A percentile compares a stretch with the other conserved stretches of the same genome.
These are phyloP conservation scores for Lepidothrix coronata DNA, from an alignment of 2,113 vertebrate species.

Conservation along the genomic window DNA sequence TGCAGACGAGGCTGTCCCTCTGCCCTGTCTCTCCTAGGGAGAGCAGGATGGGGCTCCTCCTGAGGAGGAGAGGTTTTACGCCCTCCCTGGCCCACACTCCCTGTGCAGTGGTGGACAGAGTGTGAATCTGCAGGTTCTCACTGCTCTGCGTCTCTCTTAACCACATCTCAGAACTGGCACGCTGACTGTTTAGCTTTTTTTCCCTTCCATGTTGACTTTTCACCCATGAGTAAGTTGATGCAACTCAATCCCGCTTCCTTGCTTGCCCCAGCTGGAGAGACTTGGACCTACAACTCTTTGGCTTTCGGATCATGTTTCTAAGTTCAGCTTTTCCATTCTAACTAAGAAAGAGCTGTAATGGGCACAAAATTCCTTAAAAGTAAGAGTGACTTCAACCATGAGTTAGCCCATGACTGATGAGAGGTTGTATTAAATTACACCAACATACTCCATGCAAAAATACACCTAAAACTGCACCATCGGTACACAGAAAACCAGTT, in stretches of 20 bases:
- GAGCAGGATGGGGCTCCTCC: background rate
- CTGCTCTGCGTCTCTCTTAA: background rate
- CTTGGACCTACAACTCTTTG: background rate
- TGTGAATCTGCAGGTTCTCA: background rate
- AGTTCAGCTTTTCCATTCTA: background rate
- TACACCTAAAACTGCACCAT: rapidly evolving
- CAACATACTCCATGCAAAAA: background rate
- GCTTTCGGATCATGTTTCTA: background rate
- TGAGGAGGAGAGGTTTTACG: background rate
- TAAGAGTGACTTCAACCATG: background rate
- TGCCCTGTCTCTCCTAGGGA: background rate
- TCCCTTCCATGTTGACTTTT: background rate
- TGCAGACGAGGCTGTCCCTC: no score
- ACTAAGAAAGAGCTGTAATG: background rate
- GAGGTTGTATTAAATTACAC: background rate
- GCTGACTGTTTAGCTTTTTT: background rate
- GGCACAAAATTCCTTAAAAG: background rate
- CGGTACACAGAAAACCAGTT: background rate
- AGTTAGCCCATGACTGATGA: background rate
- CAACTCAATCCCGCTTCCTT: background rate
- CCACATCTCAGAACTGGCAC: background rate
- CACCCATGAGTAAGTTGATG: rapidly evolving
- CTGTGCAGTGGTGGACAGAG: rapidly evolving
- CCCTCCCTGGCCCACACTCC: background rate
- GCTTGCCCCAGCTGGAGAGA: background rate